Evolutionary conservation across 2,113 vertebrate genomes (phyloP), one percentile per base, ranked within the genome.

Genomic region (Thermophis baileyi): DNA sequence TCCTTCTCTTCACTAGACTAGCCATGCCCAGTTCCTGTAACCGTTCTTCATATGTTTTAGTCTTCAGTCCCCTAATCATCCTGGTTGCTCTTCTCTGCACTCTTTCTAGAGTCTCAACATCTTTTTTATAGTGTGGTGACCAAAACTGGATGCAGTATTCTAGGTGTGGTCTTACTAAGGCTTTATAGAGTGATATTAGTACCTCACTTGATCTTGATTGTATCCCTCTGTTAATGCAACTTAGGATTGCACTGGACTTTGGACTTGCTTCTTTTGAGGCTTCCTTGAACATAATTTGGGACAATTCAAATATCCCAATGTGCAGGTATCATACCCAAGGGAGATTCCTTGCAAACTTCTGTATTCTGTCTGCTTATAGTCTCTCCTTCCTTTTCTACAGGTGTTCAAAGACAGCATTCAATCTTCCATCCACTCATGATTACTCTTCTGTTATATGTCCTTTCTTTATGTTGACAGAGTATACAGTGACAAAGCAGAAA

Each of bases 401-500:
- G 30, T 20, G 7, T 27, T 47, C 47, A 53, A 81, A 81, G 40
- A 85, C 6, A 47, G 7, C 18, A 0, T 57, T n/a, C 63, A 81
- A 18, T 85, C 18, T 22, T 54, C 25, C 8, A 27, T 46, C 20
- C 63, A 54, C 49, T 40, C 40, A 2, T 92, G 63, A 55, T 81
- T 60, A 27, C 63, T 50, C 22, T 50, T 47, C 35, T 44, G 22
- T 40, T n/a, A 35, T 40, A 16, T 85, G 63, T 85, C 40, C 87
- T 47, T 63, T 89, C n/a, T 55, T 27, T 85, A n/a, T 53, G 40
- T 88, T 49, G 81, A 53, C 49, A 69, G 53, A 49, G 16, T 91
- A 93, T 6, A n/a, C 49, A 89, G 44, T 49, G 92, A 55, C 63
- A 20, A 92, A 89, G 46, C 87, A 60, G 74, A 90, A 85, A 57